A percentile compares a stretch with the other conserved stretches of the same genome.
phyloP scores from a whole-genome alignment of 2,113 vertebrate species.

The Orthonyx spaldingii region DNA sequence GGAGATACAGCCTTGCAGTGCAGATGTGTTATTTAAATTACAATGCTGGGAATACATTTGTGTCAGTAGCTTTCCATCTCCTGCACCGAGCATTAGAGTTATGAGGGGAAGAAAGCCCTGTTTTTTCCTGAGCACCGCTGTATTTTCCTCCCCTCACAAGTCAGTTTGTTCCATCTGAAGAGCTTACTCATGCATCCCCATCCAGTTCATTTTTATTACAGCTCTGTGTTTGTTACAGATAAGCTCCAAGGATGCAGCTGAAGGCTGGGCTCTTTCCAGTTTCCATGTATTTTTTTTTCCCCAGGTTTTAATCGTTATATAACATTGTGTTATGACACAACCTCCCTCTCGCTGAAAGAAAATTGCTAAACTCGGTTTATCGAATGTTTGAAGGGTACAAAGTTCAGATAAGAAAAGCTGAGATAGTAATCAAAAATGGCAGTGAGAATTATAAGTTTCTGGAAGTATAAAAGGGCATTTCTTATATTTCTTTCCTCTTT shows the following conservation, averaged over 20 bases:
- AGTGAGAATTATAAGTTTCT: constrained; percentile 24
- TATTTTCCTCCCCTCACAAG: constrained; percentile 8
- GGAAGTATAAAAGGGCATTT: background rate
- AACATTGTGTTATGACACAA: constrained; percentile 28
- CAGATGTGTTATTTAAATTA: constrained; percentile 64
- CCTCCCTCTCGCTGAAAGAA: constrained; percentile 5
- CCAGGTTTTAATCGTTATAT: constrained; percentile 40
- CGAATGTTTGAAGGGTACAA: constrained; percentile 27
- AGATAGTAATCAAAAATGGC: constrained; percentile 27
- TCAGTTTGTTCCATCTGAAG: constrained; percentile 34
- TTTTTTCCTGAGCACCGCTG: background rate
- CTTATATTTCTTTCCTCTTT: background rate
- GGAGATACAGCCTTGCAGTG: constrained; percentile 27
- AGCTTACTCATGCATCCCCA: constrained; percentile 44
- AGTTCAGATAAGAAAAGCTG: constrained; percentile 40
- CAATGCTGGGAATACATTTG: constrained; percentile 53
- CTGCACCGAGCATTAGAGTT: background rate
- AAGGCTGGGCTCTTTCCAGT: constrained; percentile 44
- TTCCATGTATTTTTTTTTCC: background rate
- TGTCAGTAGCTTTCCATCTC: constrained; percentile 58
- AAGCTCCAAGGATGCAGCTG: constrained; percentile 40
- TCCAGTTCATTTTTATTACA: constrained; percentile 52
- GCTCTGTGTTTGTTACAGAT: constrained; percentile 48
- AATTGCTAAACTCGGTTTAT: constrained; percentile 33
- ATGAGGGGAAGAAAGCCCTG: background rate